Evolutionary conservation across 2,113 vertebrate genomes (phyloP).

Genomic region (Amblyornis subalaris): DNA sequence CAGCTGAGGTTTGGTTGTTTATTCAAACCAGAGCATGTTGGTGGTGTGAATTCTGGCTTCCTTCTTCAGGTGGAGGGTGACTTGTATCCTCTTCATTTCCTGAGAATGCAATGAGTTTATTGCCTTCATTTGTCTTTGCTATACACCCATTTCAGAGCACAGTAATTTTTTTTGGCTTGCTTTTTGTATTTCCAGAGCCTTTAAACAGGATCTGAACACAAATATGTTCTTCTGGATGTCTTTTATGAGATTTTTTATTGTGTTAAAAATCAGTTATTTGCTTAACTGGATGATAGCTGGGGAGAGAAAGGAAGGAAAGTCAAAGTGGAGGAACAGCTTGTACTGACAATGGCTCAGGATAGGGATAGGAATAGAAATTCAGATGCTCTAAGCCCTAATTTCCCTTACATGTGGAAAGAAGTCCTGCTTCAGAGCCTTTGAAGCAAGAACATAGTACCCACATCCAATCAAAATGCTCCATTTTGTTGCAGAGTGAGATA

Average conservation of each 20-base stretch:
- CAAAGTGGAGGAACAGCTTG: not conserved
- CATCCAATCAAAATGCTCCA: not conserved
- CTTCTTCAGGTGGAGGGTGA: not conserved
- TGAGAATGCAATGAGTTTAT: not conserved
- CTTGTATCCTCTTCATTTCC: fast-evolving
- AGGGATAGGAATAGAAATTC: not conserved
- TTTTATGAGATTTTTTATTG: not conserved
- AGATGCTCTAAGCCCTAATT: not conserved
- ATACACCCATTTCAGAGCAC: not conserved
- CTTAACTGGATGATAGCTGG: not conserved
- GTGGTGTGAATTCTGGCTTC: not conserved
- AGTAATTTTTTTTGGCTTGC: not conserved
- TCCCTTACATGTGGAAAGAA: not conserved
- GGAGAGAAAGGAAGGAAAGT: not conserved
- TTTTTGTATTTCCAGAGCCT: not conserved
- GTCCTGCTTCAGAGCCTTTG: not conserved
- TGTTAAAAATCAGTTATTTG: not conserved
- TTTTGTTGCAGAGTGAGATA: not conserved
- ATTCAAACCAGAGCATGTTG: not conserved
- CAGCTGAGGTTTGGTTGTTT: not conserved
- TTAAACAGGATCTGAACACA: not conserved
- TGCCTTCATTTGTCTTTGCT: not conserved
- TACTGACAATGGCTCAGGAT: not conserved
- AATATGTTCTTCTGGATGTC: not conserved
- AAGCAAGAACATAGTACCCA: not conserved